phyloP scores from a whole-genome alignment of 2,113 vertebrate species.

The Rostratula benghalensis region DNA sequence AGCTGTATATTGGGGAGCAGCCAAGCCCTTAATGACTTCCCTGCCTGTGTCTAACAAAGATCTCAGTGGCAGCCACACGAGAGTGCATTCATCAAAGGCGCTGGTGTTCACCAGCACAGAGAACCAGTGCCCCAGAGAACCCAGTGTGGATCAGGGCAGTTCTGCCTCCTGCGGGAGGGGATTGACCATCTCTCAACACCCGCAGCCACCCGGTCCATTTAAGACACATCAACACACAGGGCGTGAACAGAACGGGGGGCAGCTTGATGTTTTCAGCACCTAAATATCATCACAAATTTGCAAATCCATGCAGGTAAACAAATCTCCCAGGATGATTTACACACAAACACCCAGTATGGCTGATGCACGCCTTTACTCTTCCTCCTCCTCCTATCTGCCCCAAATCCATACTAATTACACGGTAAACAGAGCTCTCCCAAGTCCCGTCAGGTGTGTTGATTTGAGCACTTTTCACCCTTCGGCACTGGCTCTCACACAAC shows the following conservation, averaged over 20 bases:
- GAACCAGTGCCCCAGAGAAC: background rate
- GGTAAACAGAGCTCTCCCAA: background rate
- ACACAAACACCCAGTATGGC: background rate
- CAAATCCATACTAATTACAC: constrained; percentile 2
- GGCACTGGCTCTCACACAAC: background rate
- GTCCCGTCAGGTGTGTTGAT: background rate
- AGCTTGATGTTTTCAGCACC: background rate
- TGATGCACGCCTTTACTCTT: background rate
- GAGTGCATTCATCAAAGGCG: constrained; percentile 16
- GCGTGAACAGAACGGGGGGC: background rate
- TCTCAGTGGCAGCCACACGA: constrained; percentile 38
- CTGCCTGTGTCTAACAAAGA: constrained; percentile 45
- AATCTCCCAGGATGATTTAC: background rate
- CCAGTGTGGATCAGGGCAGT: background rate
- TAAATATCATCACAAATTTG: background rate
- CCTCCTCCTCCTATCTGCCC: background rate
- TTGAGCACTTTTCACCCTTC: background rate
- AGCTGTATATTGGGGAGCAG: constrained; percentile 63
- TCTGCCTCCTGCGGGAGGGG: background rate
- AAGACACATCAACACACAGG: background rate
- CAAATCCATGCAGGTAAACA: rapidly evolving
- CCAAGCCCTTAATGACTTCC: constrained; percentile 78
- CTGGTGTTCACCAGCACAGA: constrained; percentile 18
- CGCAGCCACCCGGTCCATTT: background rate
- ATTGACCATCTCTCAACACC: background rate